Percentiles rank a stretch among this genome's conserved stretches.
phyloP scores from a whole-genome alignment of 2,113 vertebrate genomes.

The Channa argus region DNA sequence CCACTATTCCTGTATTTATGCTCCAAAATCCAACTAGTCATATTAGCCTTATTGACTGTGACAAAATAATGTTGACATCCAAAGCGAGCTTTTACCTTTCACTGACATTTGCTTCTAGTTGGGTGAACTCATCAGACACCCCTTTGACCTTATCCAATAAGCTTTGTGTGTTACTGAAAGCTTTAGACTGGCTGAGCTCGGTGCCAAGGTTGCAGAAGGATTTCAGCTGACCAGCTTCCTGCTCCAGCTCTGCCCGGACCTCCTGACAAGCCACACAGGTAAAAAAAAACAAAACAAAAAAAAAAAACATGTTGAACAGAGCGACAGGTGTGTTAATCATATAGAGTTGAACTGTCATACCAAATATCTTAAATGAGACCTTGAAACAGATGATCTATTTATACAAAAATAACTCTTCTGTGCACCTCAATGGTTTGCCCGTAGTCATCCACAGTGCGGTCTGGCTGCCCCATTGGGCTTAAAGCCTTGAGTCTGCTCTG shows the following conservation, averaged over 20 bases:
- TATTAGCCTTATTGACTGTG: not conserved
- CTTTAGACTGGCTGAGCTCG: slow-evolving; percentile 84
- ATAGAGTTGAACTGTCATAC: no score
- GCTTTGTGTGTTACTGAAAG: slow-evolving; percentile 80
- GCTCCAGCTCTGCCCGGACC: slow-evolving; percentile 88
- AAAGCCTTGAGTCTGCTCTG: slow-evolving; percentile 85
- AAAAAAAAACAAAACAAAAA: not conserved
- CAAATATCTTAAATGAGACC: no score
- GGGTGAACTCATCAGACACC: slow-evolving; percentile 88
- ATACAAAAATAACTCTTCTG: not conserved
- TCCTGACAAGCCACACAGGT: slow-evolving; percentile 81
- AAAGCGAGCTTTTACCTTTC: slow-evolving; percentile 83
- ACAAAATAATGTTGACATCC: not conserved
- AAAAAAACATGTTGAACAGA: not conserved
- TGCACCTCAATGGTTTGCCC: slow-evolving; percentile 93
- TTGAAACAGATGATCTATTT: not conserved
- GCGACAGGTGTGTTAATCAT: no score
- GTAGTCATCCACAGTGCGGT: slow-evolving; percentile 89
- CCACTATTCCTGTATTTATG: not conserved
- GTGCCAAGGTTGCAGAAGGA: slow-evolving; percentile 85
- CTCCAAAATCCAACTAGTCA: not conserved
- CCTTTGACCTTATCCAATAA: slow-evolving; percentile 86
- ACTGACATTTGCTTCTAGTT: slow-evolving; percentile 86
- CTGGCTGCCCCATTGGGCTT: slow-evolving; percentile 89
- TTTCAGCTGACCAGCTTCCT: slow-evolving; percentile 88